A percentile compares a stretch with the other conserved stretches of the same genome.
These are phyloP conservation scores for Araneus ventricosus DNA, from an alignment of 1,140 invertebrate genomes.

Conservation along the genomic window DNA sequence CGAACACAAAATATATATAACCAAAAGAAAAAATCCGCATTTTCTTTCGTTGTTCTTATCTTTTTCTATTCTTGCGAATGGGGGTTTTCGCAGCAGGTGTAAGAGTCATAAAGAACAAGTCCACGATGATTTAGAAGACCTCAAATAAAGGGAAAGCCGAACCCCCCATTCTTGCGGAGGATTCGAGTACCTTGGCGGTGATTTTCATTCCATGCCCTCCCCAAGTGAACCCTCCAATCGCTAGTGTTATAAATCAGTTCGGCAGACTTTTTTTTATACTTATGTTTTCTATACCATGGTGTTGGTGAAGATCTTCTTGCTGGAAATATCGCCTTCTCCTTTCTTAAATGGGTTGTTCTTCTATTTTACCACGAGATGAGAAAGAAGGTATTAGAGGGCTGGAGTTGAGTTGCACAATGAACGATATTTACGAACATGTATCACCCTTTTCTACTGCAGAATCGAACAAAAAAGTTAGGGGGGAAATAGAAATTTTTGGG, in stretches of 20 bases:
- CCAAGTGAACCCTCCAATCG: conserved; percentile 12
- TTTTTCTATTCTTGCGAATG: conserved; percentile 45
- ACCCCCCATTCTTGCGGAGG: neutral
- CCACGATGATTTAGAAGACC: conserved; percentile 65
- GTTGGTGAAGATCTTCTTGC: conserved; percentile 1
- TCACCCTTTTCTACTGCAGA: neutral
- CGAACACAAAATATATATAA: conserved; percentile 34
- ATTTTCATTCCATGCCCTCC: conserved; percentile 53
- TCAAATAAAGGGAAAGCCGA: conserved; percentile 67
- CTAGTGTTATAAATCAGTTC: conserved; percentile 60
- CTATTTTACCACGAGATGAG: conserved; percentile 37
- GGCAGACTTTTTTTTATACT: neutral
- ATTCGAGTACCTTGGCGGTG: neutral
- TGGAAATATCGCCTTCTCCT: conserved; percentile 31
- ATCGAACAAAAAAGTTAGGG: neutral
- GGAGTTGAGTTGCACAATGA: conserved; percentile 48
- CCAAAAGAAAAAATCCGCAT: neutral
- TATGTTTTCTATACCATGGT: neutral
- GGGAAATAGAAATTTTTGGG: conserved; percentile 39
- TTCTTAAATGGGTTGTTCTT: conserved; percentile 50
- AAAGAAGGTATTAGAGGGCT: neutral
- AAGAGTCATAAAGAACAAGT: conserved; percentile 68
- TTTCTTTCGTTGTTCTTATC: conserved; percentile 34
- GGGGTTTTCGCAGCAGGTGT: conserved; percentile 61
- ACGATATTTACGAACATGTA: conserved; percentile 55